Evolutionary conservation across 2,888 invertebrate genomes (phyloP), one percentile per base, ranked within the genome.

Genomic region (Fragum whitleyi): DNA sequence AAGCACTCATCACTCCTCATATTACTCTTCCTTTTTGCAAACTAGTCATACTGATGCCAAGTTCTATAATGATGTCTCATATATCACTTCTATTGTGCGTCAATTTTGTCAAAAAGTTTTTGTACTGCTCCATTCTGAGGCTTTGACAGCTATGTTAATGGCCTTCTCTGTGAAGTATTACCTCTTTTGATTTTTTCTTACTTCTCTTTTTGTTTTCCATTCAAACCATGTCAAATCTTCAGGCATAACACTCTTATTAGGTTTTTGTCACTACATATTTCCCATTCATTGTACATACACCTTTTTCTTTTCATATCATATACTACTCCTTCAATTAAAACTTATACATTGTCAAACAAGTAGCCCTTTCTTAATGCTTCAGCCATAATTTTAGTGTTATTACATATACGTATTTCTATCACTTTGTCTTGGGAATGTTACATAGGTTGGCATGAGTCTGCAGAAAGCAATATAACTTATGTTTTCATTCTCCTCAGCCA

Each of bases 391-490:
- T 76, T 53, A 2, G 65, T 26, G 39, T 83, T 85, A 42, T 81
- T 80, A 62, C 79, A 79, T 26, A 70, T 74, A 80, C n/a, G n/a
- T n/a, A n/a, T n/a, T n/a, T n/a, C n/a, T n/a, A n/a, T n/a, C n/a
- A n/a, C n/a, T n/a, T n/a, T n/a, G n/a, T n/a, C n/a, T n/a, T n/a
- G n/a, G n/a, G n/a, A n/a, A n/a, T n/a, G n/a, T n/a, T n/a, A n/a
- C 76, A 77, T 80, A 83, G 42, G 83, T 77, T 6, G 83, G 85
- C 26, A 55, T 71, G 14, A 74, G 61, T 28, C 74, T 65, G 29
- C 80, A 80, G 62, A 85, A 85, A 36, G 72, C 57, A 29, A 75
- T 67, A 39, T 67, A 80, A 36, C 76, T 76, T n/a, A 81, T 39
- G n/a, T 23, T 11, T 11, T 5, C 28, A 19, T 67, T 42, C 23